Percentiles rank a stretch among this genome's conserved stretches.
phyloP scores from a whole-genome alignment of 2,888 invertebrate species.

The Pheosia tremula region DNA sequence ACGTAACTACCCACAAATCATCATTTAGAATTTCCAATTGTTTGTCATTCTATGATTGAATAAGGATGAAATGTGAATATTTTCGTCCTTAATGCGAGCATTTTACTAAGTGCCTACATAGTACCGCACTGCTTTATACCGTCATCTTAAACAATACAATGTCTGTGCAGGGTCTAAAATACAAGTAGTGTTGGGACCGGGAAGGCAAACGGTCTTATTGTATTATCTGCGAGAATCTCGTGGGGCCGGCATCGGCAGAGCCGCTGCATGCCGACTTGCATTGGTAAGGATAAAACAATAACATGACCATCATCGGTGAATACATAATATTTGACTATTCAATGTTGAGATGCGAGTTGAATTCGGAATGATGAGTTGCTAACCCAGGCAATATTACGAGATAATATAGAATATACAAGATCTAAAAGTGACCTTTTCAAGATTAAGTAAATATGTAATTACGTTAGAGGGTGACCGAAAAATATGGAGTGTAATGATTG shows the following conservation, averaged over 20 bases:
- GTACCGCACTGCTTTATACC: too few species aligned
- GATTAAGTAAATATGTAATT: too few species aligned
- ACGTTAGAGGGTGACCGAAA: too few species aligned
- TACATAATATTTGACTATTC: constrained; percentile 18
- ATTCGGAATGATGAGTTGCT: neutral
- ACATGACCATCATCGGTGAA: constrained; percentile 31
- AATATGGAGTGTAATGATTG: too few species aligned
- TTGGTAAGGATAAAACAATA: constrained; percentile 29
- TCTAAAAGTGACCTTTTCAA: neutral
- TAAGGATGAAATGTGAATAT: too few species aligned
- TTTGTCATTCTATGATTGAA: too few species aligned
- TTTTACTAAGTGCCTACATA: too few species aligned
- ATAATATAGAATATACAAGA: neutral
- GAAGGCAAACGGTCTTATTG: constrained; percentile 34
- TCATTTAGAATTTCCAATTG: too few species aligned
- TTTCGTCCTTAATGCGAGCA: too few species aligned
- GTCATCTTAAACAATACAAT: too few species aligned
- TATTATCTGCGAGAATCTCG: constrained; percentile 29
- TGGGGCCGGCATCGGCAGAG: neutral
- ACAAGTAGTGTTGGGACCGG: constrained; percentile 31
- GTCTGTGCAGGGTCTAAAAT: constrained; percentile 24
- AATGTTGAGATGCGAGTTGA: constrained; percentile 16
- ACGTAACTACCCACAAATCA: too few species aligned
- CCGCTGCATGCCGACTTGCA: constrained; percentile 22
- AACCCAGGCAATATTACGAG: neutral